phyloP scores from a whole-genome alignment of 1,140 invertebrate genomes.

The Philopotamus ludificatus region DNA sequence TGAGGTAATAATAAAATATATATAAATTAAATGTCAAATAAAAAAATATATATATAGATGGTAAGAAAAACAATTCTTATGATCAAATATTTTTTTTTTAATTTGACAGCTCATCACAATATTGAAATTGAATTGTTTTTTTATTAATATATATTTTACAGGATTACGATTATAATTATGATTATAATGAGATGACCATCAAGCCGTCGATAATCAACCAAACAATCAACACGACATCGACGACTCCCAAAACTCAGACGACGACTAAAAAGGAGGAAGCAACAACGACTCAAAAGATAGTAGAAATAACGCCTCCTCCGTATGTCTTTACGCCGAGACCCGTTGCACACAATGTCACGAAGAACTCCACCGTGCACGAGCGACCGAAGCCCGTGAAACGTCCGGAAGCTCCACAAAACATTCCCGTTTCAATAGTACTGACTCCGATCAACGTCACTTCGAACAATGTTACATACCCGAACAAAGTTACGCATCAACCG shows the following conservation, averaged over 20 bases:
- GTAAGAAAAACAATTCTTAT: no score
- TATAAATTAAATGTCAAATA: no score
- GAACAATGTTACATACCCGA: slow-evolving; percentile 2
- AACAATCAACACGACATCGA: slow-evolving; percentile 41
- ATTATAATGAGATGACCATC: slow-evolving; percentile 61
- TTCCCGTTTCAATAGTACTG: slow-evolving; percentile 35
- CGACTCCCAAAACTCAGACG: slow-evolving; percentile 22
- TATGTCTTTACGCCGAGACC: slow-evolving; percentile 13
- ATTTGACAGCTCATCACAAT: not conserved
- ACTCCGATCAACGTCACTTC: slow-evolving; percentile 30
- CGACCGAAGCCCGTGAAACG: slow-evolving; percentile 8
- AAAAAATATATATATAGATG: no score
- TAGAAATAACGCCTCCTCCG: slow-evolving; percentile 34
- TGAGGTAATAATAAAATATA: no score
- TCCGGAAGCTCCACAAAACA: slow-evolving; percentile 10
- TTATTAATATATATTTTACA: slow-evolving; percentile 44
- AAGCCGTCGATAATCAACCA: slow-evolving; percentile 54
- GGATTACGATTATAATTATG: slow-evolving; percentile 63
- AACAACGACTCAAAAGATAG: slow-evolving; percentile 35
- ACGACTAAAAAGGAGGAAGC: slow-evolving; percentile 1
- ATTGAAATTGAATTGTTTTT: not conserved
- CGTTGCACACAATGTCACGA: not conserved
- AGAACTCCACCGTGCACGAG: not conserved
- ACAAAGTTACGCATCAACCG: not conserved
- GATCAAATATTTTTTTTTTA: not conserved